Percentiles rank a stretch among this genome's conserved stretches.
phyloP scores from a whole-genome alignment of 1,140 invertebrate genomes.

The Microvelia longipes region DNA sequence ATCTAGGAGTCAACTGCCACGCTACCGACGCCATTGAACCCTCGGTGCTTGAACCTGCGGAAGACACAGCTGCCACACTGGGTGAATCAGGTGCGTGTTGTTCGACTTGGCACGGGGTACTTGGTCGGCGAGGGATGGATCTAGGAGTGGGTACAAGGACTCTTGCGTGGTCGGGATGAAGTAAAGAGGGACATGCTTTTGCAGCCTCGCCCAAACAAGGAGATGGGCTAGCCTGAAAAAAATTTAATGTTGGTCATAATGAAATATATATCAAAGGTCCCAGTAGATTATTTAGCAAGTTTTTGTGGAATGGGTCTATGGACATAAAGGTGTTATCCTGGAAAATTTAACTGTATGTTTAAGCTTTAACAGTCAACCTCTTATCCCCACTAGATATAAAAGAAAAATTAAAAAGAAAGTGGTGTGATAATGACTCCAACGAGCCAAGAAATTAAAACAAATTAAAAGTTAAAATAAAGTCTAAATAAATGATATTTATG shows the following conservation, averaged over 20 bases:
- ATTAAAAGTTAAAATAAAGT: no score
- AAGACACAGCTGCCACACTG: slow-evolving; percentile 31
- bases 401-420: no score
- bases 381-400: no score
- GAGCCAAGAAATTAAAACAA: no score
- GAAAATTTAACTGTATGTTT: no score
- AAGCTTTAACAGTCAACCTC: no score
- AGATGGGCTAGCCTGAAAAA: slow-evolving; percentile 17
- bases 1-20: slow-evolving; percentile 27
- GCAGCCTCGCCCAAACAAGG: slow-evolving; percentile 26
- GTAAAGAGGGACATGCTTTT: slow-evolving; percentile 32
- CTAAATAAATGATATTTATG: no score
- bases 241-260: no score
- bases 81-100: slow-evolving; percentile 33
- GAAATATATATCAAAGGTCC: neutral
- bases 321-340: neutral
- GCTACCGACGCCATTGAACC: slow-evolving; percentile 23
- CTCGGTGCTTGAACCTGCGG: neutral
- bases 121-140: slow-evolving; percentile 14
- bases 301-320: no score
- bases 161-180: slow-evolving; percentile 37
- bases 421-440: no score
- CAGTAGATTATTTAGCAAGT: no score
- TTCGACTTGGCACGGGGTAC: slow-evolving; percentile 36
- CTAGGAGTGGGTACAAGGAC: slow-evolving; percentile 33